Base-by-base conservation (phyloP, 2,797 vertebrate species). In the Mallotus villosus region DNA sequence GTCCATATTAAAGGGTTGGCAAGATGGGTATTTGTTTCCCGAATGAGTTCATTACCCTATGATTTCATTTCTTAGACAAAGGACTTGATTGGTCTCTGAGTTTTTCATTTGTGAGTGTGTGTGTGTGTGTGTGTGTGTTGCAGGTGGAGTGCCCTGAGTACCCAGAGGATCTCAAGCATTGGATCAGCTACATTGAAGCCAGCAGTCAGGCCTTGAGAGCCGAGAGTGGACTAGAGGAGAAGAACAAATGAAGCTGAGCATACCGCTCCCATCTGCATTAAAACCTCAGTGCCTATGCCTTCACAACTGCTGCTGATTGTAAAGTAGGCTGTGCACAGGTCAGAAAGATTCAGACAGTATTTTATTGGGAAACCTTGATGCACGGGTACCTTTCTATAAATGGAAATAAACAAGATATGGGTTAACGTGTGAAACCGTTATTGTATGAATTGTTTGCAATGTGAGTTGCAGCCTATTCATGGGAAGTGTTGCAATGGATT, bases 171-270 rank as follows among this genome's bases (percentile, higher is more conserved):
- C 89, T 96, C 7, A 90, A 89, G 84, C 94, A 95, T 81, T 97
- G 96, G 96, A 88, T 96, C 49, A 89, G 86, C 73, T 97, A 94
- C 90, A 96, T 95, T 17, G 87, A 93, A 53, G 88, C 92, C 86
- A 97, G 92, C 92, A 96, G 95, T 86, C 94, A 92, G 85, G 93
- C 90, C 16, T 90, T 97, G 83, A 91, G 94, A 74, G 94, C 93
- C 0, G 94, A 95, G 85, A 93, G 92, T 0, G 91, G 93, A 3
- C 85, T 94, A 71, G 89, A 92, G 0, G 88, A 90, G 61, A 93
- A 93, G 80, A 90, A 83, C 72, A 92, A 93, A 79, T 93, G 83
- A 93, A 83, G 64, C 57, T 25, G 60, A 24, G 22, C 58, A 60
- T 12, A 60, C 8, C 11, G 58, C 11, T 22, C 11, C 58, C 8